phyloP scores from a whole-genome alignment of 1,140 invertebrate species.

The Drosophila lowei region DNA sequence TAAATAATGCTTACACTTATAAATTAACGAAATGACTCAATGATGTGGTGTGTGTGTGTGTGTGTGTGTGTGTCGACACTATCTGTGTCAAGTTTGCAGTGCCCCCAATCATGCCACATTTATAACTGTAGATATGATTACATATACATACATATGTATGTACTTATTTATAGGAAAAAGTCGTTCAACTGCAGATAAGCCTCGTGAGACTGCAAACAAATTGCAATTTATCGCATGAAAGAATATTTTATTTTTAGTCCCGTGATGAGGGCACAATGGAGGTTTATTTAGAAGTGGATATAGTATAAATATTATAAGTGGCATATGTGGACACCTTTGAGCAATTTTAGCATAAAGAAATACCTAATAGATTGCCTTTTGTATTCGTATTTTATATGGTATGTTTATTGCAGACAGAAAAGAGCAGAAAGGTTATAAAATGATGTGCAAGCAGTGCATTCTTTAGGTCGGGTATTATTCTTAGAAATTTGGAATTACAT shows the following conservation, averaged over 20 bases:
- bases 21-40: slow-evolving; percentile 69
- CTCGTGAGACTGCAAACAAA: slow-evolving; percentile 13
- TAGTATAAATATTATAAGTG: not conserved
- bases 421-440: too few species aligned
- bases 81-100: slow-evolving; percentile 73
- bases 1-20: slow-evolving; percentile 71
- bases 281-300: slow-evolving; percentile 39
- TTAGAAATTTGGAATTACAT: too few species aligned
- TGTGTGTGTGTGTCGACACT: slow-evolving; percentile 3
- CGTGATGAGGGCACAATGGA: slow-evolving; percentile 26
- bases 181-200: slow-evolving; percentile 47
- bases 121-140: slow-evolving; percentile 13
- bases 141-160: not conserved
- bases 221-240: slow-evolving; percentile 46
- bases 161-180: slow-evolving; percentile 16
- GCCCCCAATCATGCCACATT: slow-evolving; percentile 50
- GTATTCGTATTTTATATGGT: too few species aligned
- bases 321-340: too few species aligned
- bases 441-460: too few species aligned
- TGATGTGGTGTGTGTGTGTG: not conserved
- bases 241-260: slow-evolving; percentile 30
- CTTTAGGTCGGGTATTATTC: too few species aligned
- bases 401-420: too few species aligned
- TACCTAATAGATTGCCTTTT: too few species aligned
- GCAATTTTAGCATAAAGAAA: too few species aligned